These are phyloP conservation scores for Trileptium ribeirensis DNA, from an alignment of 2,888 invertebrate species.

Conservation along the genomic window DNA sequence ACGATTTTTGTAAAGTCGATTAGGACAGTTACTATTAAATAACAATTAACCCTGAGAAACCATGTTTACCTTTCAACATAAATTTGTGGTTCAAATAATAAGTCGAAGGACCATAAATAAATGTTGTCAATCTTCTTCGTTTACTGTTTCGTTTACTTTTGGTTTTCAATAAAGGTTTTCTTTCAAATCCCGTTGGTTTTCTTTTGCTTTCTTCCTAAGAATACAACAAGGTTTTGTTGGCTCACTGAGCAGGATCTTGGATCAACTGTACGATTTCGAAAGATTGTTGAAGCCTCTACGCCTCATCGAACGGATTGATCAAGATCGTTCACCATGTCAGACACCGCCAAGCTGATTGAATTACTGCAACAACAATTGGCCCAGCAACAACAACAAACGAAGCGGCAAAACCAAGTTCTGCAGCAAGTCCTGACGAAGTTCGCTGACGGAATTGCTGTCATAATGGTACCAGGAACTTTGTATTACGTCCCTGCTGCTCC, in stretches of 20 bases:
- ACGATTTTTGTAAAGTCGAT: too few relatives aligned
- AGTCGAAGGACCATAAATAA: too few relatives aligned
- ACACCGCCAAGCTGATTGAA: not conserved
- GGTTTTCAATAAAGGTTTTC: not conserved
- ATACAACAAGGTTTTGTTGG: slow-evolving; percentile 10
- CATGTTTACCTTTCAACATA: too few relatives aligned
- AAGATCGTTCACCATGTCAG: not conserved
- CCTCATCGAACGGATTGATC: slow-evolving; percentile 7
- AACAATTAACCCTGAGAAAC: too few relatives aligned
- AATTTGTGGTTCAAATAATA: too few relatives aligned
- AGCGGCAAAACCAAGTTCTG: not conserved
- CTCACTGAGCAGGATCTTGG: slow-evolving; percentile 6
- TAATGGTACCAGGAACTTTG: too few relatives aligned
- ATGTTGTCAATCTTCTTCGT: too few relatives aligned
- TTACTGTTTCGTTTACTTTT: too few relatives aligned
- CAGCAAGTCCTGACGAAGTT: not conserved
- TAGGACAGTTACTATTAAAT: too few relatives aligned
- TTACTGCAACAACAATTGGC: not conserved
- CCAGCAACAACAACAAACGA: not conserved
- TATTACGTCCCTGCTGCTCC: too few relatives aligned
- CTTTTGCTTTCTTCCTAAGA: not conserved
- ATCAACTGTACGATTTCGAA: not conserved
- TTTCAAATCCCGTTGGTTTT: not conserved
- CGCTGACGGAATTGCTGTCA: not conserved
- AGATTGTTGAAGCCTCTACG: too few relatives aligned